Evolutionary conservation across 1,140 invertebrate genomes (phyloP), one percentile per base, ranked within the genome.

Genomic region (Panulirus ornatus): DNA sequence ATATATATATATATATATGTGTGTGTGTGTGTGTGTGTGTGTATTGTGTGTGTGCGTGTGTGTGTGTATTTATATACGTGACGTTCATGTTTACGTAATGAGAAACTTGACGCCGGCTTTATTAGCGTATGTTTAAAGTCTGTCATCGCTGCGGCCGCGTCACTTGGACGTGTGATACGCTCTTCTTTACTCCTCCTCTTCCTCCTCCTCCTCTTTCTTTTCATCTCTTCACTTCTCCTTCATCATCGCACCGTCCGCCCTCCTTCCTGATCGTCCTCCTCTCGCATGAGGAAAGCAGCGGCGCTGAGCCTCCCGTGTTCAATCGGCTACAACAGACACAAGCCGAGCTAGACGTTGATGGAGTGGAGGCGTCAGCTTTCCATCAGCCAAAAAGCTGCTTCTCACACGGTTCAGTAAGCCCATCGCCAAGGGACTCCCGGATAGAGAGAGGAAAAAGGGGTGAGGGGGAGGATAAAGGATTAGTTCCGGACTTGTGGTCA

Each of bases 381-480:
- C 66, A 70, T 84, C 63, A 84, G 82, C 58, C 36, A 66, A 84
- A 84, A 84, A 84, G 82, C 63, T 44, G 63, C 82, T 70, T 63
- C 36, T 70, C 38, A 30, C 66, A 66, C 66, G 82, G 82, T 70
- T 40, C 63, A 70, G 16, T 70, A 42, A 63, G 38, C 38, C 66
- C 58, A 44, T 8, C 82, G 58, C 40, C 19, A 22, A 36, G 22
- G n/a, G 8, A 44, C 75, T 6, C 38, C 22, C 40, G 19, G 14
- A 51, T 30, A 16, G 54, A 83, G 38, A 16, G 38, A 51, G 38
- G 34, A 8, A 11, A 42, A 36, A 34, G 27, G 54, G 47, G 34
- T 6, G 54, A 30, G 58, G 27, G 51, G 34, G n/a, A 38, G 58
- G 22, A 30, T 5, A 0, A 22, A 8, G 22, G 58, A 5, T 6